Conservation (phyloP, 1,140 invertebrate genomes). For the Caerostris extrusa region DNA sequence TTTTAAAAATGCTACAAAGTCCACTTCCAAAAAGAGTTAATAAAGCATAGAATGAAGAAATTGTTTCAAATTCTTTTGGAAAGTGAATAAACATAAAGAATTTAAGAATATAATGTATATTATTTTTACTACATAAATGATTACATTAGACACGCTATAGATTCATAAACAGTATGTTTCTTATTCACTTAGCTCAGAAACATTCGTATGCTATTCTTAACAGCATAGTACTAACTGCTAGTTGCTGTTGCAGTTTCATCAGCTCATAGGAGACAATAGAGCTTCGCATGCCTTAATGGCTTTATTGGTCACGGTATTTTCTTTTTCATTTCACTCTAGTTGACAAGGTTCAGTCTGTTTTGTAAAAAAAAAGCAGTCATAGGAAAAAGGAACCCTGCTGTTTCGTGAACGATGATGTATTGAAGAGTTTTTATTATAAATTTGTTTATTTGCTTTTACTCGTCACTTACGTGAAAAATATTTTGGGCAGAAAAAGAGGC, state of each 20-base stretch:
- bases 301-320: constrained; percentile 37
- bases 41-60: too few relatives aligned
- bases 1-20: too few relatives aligned
- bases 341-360: neutral
- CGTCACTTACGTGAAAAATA: constrained; percentile 18
- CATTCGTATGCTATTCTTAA: neutral
- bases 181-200: neutral
- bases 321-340: constrained; percentile 12
- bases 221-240: neutral
- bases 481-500: constrained; percentile 15
- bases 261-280: constrained; percentile 33
- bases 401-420: constrained; percentile 40
- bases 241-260: constrained; percentile 10
- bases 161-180: neutral
- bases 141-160: neutral
- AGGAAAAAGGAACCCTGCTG: constrained; percentile 29
- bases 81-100: too few relatives aligned
- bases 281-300: neutral
- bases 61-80: too few relatives aligned
- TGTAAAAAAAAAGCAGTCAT: neutral
- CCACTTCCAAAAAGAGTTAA: too few relatives aligned
- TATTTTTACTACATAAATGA: neutral
- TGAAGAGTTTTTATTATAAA: constrained; percentile 43
- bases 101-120: neutral
- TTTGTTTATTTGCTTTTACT: constrained; percentile 38